Evolutionary conservation across 2,113 vertebrate genomes (phyloP), one percentile per base, ranked within the genome.

Genomic region (Acinonyx jubatus): DNA sequence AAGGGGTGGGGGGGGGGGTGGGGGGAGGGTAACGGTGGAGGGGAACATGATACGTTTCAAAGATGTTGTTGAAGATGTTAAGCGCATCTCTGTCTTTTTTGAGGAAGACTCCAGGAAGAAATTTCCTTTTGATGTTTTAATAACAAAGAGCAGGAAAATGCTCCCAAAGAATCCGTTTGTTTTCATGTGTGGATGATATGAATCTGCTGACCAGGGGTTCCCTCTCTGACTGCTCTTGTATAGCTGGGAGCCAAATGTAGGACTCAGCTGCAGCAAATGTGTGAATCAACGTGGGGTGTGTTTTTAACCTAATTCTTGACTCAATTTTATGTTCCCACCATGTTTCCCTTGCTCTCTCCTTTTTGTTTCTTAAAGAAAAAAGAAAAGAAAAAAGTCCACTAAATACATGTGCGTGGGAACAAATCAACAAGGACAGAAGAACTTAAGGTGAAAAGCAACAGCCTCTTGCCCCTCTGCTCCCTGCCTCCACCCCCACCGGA

Each of bases 241-340:
- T n/a, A 86, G 21, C 93, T 78, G 3, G 0, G n/a, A 96, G 50
- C 92, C 93, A 85, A 82, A 63, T 74, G 79, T 83, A 78, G 61
- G 4, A 52, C 52, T 65, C 95, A 82, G 65, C 84, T 96, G 68
- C 57, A 74, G 38, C 85, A 66, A 91, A 93, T 80, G 76, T 68
- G 18, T 2, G 2, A 61, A 63, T 48, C 63, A 65, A 73, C 4
- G 9, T 48, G 50, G 63, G 10, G 19, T 45, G 36, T 94, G 73
- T 86, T 73, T 94, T 84, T 86, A 93, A 48, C 65, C 45, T n/a
- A 97, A 94, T 87, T 91, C 87, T 74, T 94, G 83, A 79, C 74
- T 92, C 66, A n/a, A 52, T 88, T 94, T 95, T 94, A 88, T 88
- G 63, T 91, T 93, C 63, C 95, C 29, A 76, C 55, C 50, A 38